Conservation (phyloP, 1,140 invertebrate species). For the Polypedilum vanderplanki region DNA sequence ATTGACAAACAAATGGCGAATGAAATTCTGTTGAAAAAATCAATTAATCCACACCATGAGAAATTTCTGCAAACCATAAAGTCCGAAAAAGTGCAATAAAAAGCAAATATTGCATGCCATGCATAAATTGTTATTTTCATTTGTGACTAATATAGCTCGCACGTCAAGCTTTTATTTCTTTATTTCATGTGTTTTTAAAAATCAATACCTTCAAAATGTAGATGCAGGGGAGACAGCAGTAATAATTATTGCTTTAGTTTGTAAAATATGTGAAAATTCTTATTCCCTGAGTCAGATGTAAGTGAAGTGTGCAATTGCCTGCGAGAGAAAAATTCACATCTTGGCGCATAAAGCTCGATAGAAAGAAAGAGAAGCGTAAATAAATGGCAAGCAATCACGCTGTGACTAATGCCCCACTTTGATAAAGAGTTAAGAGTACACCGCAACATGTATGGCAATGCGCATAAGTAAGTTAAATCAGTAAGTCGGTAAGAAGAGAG, state of each 20-base stretch:
- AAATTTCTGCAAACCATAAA: background rate
- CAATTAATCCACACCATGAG: conserved; percentile 11
- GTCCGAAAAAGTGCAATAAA: conserved; percentile 11
- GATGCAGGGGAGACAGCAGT: too few species aligned
- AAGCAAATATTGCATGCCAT: background rate
- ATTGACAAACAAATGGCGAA: too few species aligned
- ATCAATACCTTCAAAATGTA: background rate
- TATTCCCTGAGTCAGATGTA: too few species aligned
- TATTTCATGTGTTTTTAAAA: background rate
- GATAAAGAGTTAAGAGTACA: conserved; percentile 6
- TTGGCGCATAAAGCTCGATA: background rate
- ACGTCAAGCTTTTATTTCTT: background rate
- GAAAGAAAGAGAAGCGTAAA: background rate
- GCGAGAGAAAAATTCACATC: too few species aligned
- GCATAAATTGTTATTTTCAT: background rate
- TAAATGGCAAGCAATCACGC: conserved; percentile 3
- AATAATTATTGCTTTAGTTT: too few species aligned
- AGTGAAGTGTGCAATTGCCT: too few species aligned
- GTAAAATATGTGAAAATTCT: too few species aligned
- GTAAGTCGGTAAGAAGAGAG: background rate
- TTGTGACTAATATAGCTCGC: conserved; percentile 10
- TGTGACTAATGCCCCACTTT: conserved; percentile 24
- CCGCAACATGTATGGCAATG: background rate
- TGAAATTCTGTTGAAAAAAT: background rate
- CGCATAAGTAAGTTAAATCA: too few species aligned